Conservation (phyloP, 2,113 vertebrate species). For the Varanus komodoensis region DNA sequence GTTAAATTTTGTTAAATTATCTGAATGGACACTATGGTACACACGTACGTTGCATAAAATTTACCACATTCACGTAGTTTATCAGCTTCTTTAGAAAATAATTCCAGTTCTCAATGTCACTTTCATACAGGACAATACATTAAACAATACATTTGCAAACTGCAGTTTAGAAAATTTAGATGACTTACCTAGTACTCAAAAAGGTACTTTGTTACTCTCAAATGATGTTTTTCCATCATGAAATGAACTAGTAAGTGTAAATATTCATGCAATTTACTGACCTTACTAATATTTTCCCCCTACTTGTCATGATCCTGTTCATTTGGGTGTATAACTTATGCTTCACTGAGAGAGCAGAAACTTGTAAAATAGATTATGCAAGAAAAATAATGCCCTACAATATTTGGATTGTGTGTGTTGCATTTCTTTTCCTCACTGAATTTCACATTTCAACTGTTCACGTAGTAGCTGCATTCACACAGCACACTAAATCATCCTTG, state of each 20-base stretch:
- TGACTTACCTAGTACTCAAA: background rate
- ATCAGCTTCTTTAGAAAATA: background rate
- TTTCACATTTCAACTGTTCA: background rate
- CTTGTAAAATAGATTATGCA: background rate
- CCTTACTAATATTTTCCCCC: background rate
- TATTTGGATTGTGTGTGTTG: background rate
- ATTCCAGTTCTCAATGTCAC: background rate
- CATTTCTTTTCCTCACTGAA: background rate
- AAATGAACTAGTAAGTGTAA: background rate
- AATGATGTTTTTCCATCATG: background rate
- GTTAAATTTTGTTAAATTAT: slow-evolving; percentile 27
- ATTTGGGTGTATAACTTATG: background rate
- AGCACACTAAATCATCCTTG: too few relatives aligned
- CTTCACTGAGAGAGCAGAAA: background rate
- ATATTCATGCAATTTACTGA: background rate
- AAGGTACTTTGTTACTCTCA: background rate
- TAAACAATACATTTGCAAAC: background rate
- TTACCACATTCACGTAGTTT: background rate
- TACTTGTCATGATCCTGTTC: background rate
- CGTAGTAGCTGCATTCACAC: too few relatives aligned
- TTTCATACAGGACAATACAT: background rate
- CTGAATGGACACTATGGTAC: background rate
- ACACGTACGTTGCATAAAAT: background rate
- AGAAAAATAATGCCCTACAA: background rate
- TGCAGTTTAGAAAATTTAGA: background rate